These are phyloP conservation scores for Gulo gulo DNA, from an alignment of 2,113 vertebrate genomes.

Conservation along the genomic window DNA sequence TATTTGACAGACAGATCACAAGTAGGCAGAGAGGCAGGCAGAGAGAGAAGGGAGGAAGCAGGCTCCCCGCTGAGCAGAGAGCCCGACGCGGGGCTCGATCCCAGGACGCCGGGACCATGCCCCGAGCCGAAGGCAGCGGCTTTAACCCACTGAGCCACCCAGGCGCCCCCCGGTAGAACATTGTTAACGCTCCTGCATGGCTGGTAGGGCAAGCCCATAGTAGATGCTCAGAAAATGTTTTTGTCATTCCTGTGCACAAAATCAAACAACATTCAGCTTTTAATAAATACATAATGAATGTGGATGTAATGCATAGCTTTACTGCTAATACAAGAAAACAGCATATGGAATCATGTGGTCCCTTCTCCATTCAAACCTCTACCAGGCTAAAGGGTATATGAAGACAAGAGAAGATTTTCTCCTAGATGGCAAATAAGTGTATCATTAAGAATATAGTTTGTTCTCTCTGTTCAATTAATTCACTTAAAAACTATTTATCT, in stretches of 20 bases:
- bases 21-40: no score
- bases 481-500: background rate
- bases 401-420: background rate
- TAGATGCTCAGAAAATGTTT: background rate
- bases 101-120: no score
- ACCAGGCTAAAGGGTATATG: background rate
- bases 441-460: background rate
- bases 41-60: no score
- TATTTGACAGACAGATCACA: no score
- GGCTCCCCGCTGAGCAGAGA: no score
- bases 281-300: background rate
- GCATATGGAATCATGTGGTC: background rate
- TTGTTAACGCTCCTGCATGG: background rate
- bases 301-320: background rate
- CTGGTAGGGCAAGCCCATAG: background rate
- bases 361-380: background rate
- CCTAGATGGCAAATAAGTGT: background rate
- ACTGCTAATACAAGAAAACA: background rate
- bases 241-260: background rate
- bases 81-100: no score
- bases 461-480: background rate
- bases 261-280: background rate
- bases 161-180: no score
- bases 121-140: no score
- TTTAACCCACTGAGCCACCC: no score